phyloP scores from a whole-genome alignment of 2,888 invertebrate genomes.

The Dermolepida albohirtum region DNA sequence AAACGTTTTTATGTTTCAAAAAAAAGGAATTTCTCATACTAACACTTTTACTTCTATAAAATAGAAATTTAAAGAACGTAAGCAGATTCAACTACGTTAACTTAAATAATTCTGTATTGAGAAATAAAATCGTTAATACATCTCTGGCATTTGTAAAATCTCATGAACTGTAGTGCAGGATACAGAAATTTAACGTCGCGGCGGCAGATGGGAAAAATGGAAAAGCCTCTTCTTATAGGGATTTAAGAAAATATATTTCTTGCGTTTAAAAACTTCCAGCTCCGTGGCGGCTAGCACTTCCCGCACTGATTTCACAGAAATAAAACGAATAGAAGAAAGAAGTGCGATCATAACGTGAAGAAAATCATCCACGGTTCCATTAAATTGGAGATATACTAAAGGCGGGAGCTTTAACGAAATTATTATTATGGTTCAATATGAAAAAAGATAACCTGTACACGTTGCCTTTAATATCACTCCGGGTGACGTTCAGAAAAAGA shows the following conservation, averaged over 20 bases:
- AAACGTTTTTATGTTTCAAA: no score
- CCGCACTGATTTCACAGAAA: slow-evolving; percentile 10
- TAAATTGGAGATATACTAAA: slow-evolving; percentile 56
- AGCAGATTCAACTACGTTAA: no score
- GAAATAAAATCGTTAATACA: slow-evolving; percentile 39
- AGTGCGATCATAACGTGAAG: slow-evolving; percentile 39
- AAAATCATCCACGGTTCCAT: slow-evolving; percentile 48
- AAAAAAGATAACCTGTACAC: slow-evolving; percentile 38
- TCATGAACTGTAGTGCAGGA: slow-evolving; percentile 54
- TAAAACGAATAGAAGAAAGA: slow-evolving; percentile 39
- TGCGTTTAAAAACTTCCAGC: slow-evolving; percentile 37
- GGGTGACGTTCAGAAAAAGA: slow-evolving; percentile 24
- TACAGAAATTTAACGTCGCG: slow-evolving; percentile 52
- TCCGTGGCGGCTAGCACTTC: slow-evolving; percentile 15
- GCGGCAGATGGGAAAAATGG: slow-evolving; percentile 61
- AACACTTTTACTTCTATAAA: no score
- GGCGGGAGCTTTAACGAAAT: slow-evolving; percentile 54
- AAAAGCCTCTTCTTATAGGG: slow-evolving; percentile 51
- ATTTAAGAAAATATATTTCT: slow-evolving; percentile 56
- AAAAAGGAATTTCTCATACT: no score
- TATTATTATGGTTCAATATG: slow-evolving; percentile 52
- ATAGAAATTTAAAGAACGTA: no score
- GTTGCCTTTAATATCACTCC: slow-evolving; percentile 17
- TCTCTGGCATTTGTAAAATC: slow-evolving; percentile 51
- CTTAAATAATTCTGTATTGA: no score